phyloP scores from a whole-genome alignment of 2,113 vertebrate genomes.

The Nesoenas mayeri region DNA sequence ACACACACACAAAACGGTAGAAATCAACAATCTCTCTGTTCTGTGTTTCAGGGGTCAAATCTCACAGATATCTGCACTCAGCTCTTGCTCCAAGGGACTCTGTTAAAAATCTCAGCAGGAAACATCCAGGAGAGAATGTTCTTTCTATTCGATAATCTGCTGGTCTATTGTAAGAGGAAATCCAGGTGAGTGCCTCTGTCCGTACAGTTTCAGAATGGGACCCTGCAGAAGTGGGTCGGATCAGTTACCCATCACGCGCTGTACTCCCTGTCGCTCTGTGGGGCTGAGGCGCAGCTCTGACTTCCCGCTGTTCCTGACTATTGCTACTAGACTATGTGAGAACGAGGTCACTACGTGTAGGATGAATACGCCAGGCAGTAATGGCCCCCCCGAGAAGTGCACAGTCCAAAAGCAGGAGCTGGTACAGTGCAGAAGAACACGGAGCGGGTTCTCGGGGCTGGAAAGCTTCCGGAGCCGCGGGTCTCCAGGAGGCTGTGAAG shows the following conservation, averaged over 20 bases:
- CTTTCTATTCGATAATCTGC: slow-evolving; percentile 97
- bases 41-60: slow-evolving; percentile 88
- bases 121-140: slow-evolving; percentile 98
- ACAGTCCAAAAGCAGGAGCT: neutral
- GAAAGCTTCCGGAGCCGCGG: neutral
- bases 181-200: slow-evolving; percentile 81
- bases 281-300: neutral
- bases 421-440: neutral
- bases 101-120: slow-evolving; percentile 97
- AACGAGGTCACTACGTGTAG: neutral
- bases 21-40: neutral
- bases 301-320: neutral
- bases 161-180: slow-evolving; percentile 98
- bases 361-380: neutral
- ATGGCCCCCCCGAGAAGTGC: neutral
- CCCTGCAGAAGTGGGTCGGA: neutral
- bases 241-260: neutral
- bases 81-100: slow-evolving; percentile 90
- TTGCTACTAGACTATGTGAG: neutral
- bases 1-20: neutral
- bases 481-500: neutral
- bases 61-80: slow-evolving; percentile 97
- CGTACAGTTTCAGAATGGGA: neutral
- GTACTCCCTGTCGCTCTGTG: neutral
- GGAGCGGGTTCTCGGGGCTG: neutral